A percentile compares a stretch with the other conserved stretches of the same genome.
These are phyloP conservation scores for Catharus minimus DNA, from an alignment of 2,113 vertebrate species.

Conservation along the genomic window DNA sequence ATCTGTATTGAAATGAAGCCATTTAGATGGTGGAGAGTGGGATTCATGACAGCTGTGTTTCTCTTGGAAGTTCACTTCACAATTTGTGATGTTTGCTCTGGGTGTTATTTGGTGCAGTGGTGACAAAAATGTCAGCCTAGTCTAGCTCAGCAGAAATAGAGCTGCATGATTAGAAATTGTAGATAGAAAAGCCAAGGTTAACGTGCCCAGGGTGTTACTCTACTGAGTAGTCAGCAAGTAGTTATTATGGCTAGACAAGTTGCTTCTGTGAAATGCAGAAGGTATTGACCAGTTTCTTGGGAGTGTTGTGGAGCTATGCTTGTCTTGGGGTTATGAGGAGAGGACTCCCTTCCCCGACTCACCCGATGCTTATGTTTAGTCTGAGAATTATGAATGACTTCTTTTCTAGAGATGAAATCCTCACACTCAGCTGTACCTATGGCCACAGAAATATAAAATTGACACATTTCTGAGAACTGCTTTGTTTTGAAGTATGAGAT, in stretches of 20 bases:
- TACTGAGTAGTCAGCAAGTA: background rate
- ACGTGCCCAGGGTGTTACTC: background rate
- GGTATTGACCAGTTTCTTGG: background rate
- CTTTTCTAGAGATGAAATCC: background rate
- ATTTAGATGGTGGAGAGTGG: background rate
- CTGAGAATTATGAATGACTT: background rate
- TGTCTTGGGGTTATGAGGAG: background rate
- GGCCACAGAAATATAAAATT: background rate
- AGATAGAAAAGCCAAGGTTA: background rate
- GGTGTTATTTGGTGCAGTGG: rapidly evolving
- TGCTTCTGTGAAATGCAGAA: background rate
- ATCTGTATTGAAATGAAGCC: background rate
- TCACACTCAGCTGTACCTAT: background rate
- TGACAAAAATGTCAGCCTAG: background rate
- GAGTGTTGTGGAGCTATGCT: background rate
- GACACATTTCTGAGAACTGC: background rate
- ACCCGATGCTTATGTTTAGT: background rate
- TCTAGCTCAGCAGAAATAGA: background rate
- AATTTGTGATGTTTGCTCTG: background rate
- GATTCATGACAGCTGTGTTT: background rate
- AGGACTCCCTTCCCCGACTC: background rate
- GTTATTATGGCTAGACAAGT: background rate
- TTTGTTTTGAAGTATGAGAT: background rate
- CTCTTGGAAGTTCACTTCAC: background rate
- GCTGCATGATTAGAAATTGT: background rate